Base-by-base conservation (phyloP, 2,797 vertebrate genomes). In the Girardinus metallicus region DNA sequence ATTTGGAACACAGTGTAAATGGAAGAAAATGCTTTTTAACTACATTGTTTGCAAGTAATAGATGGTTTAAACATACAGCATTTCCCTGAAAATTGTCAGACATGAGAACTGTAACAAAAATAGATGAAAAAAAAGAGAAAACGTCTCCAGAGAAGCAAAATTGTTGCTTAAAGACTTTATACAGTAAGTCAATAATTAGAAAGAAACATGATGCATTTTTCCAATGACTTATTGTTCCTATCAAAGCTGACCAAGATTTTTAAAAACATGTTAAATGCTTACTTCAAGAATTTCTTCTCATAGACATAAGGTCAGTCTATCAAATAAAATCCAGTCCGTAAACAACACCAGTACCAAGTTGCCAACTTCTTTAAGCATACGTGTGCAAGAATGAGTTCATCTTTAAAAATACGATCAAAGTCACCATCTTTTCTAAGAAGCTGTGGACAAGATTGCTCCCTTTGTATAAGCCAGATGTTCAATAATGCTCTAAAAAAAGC, bases 321-420 rank as follows among this genome's bases (percentile, higher is more conserved):
- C 26, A 81, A 83, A 71, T 71, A 60, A 62, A 44, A 76, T 79
- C 60, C 46, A 41, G 34, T 72, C 68, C n/a, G 75, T 64, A 60
- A 83, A 86, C 74, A 79, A 76, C 75, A 75, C 15, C 0, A 55
- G 44, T 82, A 70, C 75, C n/a, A 23, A 64, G 70, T 39, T 21
- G 21, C 46, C 49, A 47, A 47, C 57, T 73, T 57, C 71, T 76
- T 76, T 15, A n/a, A 34, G 74, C 7, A 34, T 46, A n/a, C 12
- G n/a, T 16, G 26, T 26, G 41, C 26, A 44, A 71, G 68, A 71
- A 12, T 41, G 39, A 26, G 39, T 26, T 13, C 18, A 26, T 70
- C 39, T 26, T 70, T 6, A 70, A 70, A 41, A 43, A 21, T 26
- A 41, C 11, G 12, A 70, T 10, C 64, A 41, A 68, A 16, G 41